Percentiles rank a stretch among this genome's conserved stretches.
phyloP scores from a whole-genome alignment of 2,113 vertebrate species.

The Chloropsis hardwickii region DNA sequence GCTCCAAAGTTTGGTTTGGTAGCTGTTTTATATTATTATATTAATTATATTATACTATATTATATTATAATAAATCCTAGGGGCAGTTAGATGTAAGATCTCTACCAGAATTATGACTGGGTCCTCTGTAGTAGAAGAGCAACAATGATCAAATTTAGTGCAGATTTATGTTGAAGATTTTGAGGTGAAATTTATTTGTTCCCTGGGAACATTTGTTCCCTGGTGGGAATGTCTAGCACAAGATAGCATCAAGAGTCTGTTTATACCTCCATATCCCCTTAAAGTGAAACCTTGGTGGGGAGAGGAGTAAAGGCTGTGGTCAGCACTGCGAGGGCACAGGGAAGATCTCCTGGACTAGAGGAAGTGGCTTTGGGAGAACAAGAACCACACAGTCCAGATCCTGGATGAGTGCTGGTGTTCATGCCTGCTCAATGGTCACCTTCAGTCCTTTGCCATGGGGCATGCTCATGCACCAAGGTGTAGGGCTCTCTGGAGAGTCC shows the following conservation, averaged over 20 bases:
- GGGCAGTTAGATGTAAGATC: neutral
- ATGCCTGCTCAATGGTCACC: neutral
- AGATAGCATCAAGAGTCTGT: neutral
- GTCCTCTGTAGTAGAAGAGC: neutral
- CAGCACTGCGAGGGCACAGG: neutral
- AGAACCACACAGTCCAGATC: neutral
- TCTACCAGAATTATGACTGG: neutral
- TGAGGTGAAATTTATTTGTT: neutral
- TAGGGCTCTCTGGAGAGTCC: neutral
- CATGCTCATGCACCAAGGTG: neutral
- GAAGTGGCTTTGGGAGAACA: neutral
- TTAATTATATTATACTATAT: neutral
- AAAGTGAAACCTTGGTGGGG: neutral
- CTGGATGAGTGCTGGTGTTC: neutral
- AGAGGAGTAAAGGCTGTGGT: neutral
- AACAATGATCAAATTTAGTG: neutral
- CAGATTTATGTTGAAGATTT: neutral
- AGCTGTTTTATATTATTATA: neutral
- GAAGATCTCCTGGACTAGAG: neutral
- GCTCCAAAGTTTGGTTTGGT: neutral
- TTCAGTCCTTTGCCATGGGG: neutral
- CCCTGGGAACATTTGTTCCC: neutral
- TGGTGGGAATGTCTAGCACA: neutral
- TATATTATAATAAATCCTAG: no score
- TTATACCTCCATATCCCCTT: neutral